Evolutionary conservation across 2,113 vertebrate species (phyloP), one percentile per base, ranked within the genome.

Genomic region (Oncorhynchus tshawytscha): DNA sequence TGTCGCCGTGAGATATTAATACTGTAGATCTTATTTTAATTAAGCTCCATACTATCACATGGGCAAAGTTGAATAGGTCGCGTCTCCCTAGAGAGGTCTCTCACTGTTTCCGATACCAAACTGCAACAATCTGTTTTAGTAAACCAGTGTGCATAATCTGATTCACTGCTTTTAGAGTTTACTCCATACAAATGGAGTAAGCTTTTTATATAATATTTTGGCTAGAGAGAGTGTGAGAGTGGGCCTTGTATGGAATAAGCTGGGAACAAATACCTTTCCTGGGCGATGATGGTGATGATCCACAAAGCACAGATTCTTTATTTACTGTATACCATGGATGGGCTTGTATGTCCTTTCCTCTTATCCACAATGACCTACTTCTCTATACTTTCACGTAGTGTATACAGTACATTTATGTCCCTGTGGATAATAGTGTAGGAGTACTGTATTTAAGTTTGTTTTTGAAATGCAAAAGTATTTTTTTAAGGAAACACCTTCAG

Each of bases 131-230:
- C 79, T 85, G 78, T 78, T 84, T 81, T 75, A 75, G 48, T 75
- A 85, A 85, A 71, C 81, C 73, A 72, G 80, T 85, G 78, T 74
- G 64, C 70, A 81, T 82, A 81, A 85, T 85, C 83, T 82, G 78
- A 84, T 84, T 86, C 27, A 48, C 49, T 81, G 78, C 70, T 85
- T 11, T 45, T 81, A 82, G 76, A 79, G 74, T 65, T 15, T 64
- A 73, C 60, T 72, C 72, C 81, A 69, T 67, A 69, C 70, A 75
- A 81, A 78, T 67, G 71, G 75, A 72, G 67, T 82, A 85, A 85
- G 81, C 80, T 85, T 75, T 75, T 88, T 88, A 87, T 72, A 65
- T 87, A 87, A 86, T 79, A 74, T 69, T 78, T 80, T 81, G 76
- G 80, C 78, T 39, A 31, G 49, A 13, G 22, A 27, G 70, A 45